Percentiles rank a stretch among this genome's conserved stretches.
Evolutionary conservation across 2,797 vertebrate species (phyloP).

Genomic region (Macropodus opercularis): DNA sequence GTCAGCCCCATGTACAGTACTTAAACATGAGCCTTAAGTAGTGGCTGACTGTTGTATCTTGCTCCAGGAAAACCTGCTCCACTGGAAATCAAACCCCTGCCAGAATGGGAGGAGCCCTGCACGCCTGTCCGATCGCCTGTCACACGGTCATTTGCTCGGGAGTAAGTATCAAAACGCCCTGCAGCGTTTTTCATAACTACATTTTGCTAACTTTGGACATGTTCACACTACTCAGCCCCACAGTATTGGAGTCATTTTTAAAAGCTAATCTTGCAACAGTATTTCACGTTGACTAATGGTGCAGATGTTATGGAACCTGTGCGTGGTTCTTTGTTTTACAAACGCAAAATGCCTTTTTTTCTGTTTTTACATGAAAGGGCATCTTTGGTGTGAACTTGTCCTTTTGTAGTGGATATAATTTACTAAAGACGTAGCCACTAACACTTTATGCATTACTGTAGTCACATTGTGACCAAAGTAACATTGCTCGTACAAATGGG

Average conservation of each 20-base stretch:
- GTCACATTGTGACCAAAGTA: slow-evolving; percentile 64
- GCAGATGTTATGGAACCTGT: slow-evolving; percentile 4
- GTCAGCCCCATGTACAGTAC: not conserved
- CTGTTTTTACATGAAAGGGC: slow-evolving; percentile 2
- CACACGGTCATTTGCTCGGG: slow-evolving; percentile 94
- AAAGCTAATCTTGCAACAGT: not conserved
- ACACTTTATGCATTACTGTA: slow-evolving; percentile 76
- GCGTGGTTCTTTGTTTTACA: not conserved
- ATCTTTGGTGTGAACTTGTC: slow-evolving; percentile 59
- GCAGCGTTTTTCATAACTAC: slow-evolving; percentile 6
- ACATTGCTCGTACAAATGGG: slow-evolving; percentile 42
- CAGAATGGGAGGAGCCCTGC: slow-evolving; percentile 95
- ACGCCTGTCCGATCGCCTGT: slow-evolving; percentile 96
- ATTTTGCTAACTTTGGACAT: slow-evolving; percentile 49
- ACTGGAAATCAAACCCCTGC: slow-evolving; percentile 93
- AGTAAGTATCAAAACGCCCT: slow-evolving; percentile 86
- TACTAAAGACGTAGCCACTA: slow-evolving; percentile 67
- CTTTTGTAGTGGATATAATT: slow-evolving; percentile 52
- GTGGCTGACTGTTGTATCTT: slow-evolving; percentile 51
- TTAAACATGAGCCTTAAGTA: not conserved
- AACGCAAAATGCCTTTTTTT: slow-evolving; percentile 8
- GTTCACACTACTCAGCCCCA: slow-evolving; percentile 55
- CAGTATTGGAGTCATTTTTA: not conserved
- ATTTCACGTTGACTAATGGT: slow-evolving; percentile 5
- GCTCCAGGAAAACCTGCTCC: slow-evolving; percentile 92